Evolutionary conservation across 1,140 invertebrate species (phyloP).

Genomic region (Neodiprion fabricii): DNA sequence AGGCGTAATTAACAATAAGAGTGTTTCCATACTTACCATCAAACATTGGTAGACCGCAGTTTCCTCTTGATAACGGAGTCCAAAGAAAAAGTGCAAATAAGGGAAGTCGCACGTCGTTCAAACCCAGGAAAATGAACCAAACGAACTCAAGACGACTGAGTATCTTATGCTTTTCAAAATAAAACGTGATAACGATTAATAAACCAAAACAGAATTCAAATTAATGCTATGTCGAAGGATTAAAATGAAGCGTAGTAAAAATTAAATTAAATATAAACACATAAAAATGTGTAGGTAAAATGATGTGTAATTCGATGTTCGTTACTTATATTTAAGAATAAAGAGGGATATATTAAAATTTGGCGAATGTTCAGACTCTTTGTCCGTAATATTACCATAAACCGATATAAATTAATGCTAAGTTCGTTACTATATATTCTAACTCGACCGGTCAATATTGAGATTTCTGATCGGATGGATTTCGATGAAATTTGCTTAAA

Average conservation of each 20-base stretch:
- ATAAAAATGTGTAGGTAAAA: neutral
- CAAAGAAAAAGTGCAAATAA: slow-evolving; percentile 44
- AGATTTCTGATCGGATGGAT: too few species aligned
- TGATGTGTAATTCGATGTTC: neutral
- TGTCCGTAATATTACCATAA: too few species aligned
- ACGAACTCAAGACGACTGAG: slow-evolving; percentile 31
- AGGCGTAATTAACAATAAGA: too few species aligned
- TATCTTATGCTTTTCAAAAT: neutral
- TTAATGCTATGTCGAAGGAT: slow-evolving; percentile 16
- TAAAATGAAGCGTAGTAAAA: slow-evolving; percentile 22
- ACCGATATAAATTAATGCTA: too few species aligned
- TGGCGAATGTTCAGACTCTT: too few species aligned
- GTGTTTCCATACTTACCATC: slow-evolving; percentile 49
- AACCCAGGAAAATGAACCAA: slow-evolving; percentile 51
- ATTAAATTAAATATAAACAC: neutral
- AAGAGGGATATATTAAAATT: too few species aligned
- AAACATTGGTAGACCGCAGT: slow-evolving; percentile 50
- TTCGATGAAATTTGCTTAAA: too few species aligned
- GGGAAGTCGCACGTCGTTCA: slow-evolving; percentile 32
- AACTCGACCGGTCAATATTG: too few species aligned
- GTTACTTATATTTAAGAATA: too few species aligned
- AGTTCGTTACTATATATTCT: too few species aligned
- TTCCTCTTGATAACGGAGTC: slow-evolving; percentile 49
- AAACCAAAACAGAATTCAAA: slow-evolving; percentile 27
- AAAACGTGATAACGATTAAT: slow-evolving; percentile 1